Base-by-base conservation (phyloP, 2,888 invertebrate species). In the Zygogramma bicolorata region DNA sequence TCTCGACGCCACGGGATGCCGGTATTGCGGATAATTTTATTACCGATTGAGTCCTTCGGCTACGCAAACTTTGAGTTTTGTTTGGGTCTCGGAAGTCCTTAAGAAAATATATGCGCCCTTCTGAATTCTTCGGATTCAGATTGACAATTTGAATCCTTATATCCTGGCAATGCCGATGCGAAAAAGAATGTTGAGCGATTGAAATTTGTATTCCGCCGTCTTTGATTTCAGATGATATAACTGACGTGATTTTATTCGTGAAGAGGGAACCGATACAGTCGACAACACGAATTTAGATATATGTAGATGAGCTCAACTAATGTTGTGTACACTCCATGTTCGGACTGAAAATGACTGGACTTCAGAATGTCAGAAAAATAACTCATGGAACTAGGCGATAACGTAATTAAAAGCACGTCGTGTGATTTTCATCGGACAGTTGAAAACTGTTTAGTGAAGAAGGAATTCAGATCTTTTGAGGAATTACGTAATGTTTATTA, bases 1-100 rank as follows among this genome's bases (percentile, higher is more conserved):
- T 80, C 84, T 82, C 79, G 80, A 83, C 77, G n/a, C n/a, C n/a
- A n/a, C n/a, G 78, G 79, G 79, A 82, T 80, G 81, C 80, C 80
- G 81, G 82, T 81, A 82, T 81, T 81, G 79, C 77, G 79, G 82
- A 82, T 85, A 85, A 85, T 84, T 82, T 80, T 79, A 83, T 85
- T 85, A 85, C 82, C 75, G 79, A 78, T 80, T 80, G 83, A 83
- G 81, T 81, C 81, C 65, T 58, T 74, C 76, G 75, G 75, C 77
- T 77, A 76, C 77, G 76, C 75, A 80, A 81, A 46, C 46, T 25
- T 46, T 63, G 46, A 34, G 63, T 67, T 71, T 71, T 46, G 61
- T 72, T 70, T 61, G 75, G 69, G 69, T 42, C 38, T 49, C 57
- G 67, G 57, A 58, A 57, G 62, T 38, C 58, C 60, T 75, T 71